phyloP scores from a whole-genome alignment of 2,797 vertebrate species.

The Parauchenoglanis ngamensis region DNA sequence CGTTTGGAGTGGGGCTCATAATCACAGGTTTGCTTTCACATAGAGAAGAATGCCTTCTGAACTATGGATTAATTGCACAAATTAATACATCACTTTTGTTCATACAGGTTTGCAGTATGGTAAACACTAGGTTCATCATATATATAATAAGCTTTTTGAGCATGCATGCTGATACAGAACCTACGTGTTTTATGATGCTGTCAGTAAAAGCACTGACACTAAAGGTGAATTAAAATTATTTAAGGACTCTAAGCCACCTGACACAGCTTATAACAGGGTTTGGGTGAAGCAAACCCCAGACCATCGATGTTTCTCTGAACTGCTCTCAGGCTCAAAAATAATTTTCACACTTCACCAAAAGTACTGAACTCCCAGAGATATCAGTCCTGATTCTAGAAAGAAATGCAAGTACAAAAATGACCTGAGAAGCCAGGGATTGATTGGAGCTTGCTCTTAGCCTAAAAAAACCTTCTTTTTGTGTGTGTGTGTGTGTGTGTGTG shows the following conservation, averaged over 20 bases:
- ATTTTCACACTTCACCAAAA: neutral
- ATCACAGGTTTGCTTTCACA: neutral
- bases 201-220: neutral
- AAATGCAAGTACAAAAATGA: neutral
- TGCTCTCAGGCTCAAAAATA: neutral
- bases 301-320: neutral
- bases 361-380: neutral
- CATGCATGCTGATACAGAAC: neutral
- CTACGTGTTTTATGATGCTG: neutral
- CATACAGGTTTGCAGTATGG: neutral
- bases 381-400: neutral
- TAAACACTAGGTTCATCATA: neutral
- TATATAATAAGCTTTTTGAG: neutral
- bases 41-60: conserved; percentile 1
- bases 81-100: neutral
- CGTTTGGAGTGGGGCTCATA: neutral
- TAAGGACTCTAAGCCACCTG: neutral
- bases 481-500: neutral
- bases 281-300: neutral
- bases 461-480: neutral
- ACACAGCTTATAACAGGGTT: neutral
- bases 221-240: neutral
- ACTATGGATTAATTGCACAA: neutral
- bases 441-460: conserved; percentile 24
- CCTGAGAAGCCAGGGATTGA: conserved; percentile 23